Conservation (phyloP, 2,113 vertebrate genomes). For the Daubentonia madagascariensis region DNA sequence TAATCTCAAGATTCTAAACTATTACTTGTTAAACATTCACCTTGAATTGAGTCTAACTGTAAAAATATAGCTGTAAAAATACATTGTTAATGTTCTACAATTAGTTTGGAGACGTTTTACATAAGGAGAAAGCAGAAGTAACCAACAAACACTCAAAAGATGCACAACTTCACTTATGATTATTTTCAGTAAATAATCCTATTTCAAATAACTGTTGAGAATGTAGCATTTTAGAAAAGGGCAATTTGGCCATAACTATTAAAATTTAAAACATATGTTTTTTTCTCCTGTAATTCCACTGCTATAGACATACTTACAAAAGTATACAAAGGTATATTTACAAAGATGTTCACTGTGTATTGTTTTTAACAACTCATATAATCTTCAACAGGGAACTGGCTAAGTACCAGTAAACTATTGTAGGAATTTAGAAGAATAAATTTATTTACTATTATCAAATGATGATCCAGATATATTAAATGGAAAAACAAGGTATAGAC, state of each 20-base stretch:
- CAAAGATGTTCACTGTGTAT: neutral
- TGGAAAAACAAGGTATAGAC: neutral
- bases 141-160: neutral
- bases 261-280: constrained; percentile 29
- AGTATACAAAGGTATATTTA: neutral
- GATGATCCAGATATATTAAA: neutral
- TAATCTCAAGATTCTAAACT: constrained; percentile 1
- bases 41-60: neutral
- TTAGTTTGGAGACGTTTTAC: neutral
- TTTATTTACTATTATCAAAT: constrained; percentile 17
- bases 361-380: neutral
- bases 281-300: neutral
- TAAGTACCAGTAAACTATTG: neutral
- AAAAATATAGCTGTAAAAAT: constrained; percentile 24
- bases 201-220: neutral
- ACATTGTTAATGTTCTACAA: neutral
- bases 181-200: too few species aligned
- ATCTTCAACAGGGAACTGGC: neutral
- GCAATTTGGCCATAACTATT: neutral
- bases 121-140: neutral
- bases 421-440: neutral
- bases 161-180: neutral
- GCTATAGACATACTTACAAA: neutral
- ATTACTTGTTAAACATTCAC: neutral
- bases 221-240: constrained; percentile 23